Percentiles rank a stretch among this genome's conserved stretches.
Evolutionary conservation across 2,888 invertebrate genomes (phyloP).

Genomic region (Pasiphila rectangulata): DNA sequence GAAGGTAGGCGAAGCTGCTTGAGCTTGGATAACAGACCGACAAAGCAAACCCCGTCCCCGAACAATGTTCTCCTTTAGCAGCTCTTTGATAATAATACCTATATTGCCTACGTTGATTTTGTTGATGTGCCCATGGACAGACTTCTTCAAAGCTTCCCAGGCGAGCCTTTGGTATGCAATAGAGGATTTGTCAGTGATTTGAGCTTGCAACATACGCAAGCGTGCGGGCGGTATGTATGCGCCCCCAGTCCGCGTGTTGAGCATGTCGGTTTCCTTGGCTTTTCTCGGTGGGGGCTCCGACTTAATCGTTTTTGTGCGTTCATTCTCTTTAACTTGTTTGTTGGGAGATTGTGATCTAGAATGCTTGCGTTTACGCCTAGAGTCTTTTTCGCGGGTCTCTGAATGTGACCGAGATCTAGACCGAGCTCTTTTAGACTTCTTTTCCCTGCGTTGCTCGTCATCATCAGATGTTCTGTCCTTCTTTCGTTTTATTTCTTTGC

Average conservation of each 20-base stretch:
- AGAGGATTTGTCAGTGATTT: conserved; percentile 97
- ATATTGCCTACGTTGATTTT: conserved; percentile 98
- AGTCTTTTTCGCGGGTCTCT: conserved; percentile 43
- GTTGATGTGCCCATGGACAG: conserved; percentile 98
- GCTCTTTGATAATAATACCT: conserved; percentile 92
- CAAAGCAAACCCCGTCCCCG: conserved; percentile 96
- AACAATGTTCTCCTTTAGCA: conserved; percentile 97
- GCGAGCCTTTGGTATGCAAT: conserved; percentile 97
- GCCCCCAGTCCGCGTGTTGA: conserved; percentile 93
- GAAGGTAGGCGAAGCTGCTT: conserved; percentile 97
- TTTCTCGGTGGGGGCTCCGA: conserved; percentile 42
- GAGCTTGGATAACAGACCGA: conserved; percentile 97
- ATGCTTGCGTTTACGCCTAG: conserved; percentile 57
- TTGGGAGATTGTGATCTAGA: conserved; percentile 57
- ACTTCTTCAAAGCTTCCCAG: conserved; percentile 99
- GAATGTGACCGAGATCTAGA: conserved; percentile 54
- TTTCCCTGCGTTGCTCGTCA: conserved; percentile 48
- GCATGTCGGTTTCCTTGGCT: conserved; percentile 81
- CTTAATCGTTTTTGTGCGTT: conserved; percentile 41
- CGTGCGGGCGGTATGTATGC: conserved; percentile 99
- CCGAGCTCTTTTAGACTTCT: conserved; percentile 53
- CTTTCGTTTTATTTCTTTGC: conserved; percentile 56
- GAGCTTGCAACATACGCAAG: conserved; percentile 95
- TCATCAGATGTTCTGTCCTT: conserved; percentile 52
- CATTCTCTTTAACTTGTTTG: conserved; percentile 47